phyloP scores from a whole-genome alignment of 2,113 vertebrate species.

The Rhinolophus sinicus region DNA sequence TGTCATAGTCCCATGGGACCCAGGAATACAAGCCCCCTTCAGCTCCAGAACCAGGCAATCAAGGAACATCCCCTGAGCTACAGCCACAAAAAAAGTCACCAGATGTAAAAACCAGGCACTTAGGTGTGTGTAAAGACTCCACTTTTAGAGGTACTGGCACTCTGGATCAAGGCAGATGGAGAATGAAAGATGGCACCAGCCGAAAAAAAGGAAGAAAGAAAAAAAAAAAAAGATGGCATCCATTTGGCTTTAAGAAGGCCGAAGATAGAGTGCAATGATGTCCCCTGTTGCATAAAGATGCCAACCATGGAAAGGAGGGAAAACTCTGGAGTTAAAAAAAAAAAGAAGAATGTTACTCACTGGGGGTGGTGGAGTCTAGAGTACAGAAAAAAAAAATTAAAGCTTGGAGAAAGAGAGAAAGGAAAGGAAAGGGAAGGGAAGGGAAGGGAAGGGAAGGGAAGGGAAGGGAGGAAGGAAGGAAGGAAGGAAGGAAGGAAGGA shows the following conservation, averaged over 20 bases:
- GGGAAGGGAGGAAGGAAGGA: not conserved
- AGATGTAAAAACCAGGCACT: not conserved
- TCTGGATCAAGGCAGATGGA: not conserved
- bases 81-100: not conserved
- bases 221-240: not conserved
- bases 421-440: no score
- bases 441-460: not conserved
- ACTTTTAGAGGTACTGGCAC: not conserved
- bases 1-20: not conserved
- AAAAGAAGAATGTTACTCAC: not conserved
- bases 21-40: not conserved
- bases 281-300: not conserved
- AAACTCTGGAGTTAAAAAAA: not conserved
- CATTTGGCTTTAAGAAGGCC: not conserved
- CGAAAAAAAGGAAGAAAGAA: not conserved
- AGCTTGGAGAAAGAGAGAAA: not conserved
- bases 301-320: fast-evolving
- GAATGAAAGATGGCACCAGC: not conserved
- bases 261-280: not conserved
- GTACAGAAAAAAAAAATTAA: not conserved
- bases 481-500: no score
- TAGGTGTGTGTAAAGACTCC: not conserved
- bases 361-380: no score
- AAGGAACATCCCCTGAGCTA: not conserved
- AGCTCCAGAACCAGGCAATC: not conserved